These are phyloP conservation scores for Drosophila jambulina DNA, from an alignment of 1,140 invertebrate genomes.

Conservation along the genomic window DNA sequence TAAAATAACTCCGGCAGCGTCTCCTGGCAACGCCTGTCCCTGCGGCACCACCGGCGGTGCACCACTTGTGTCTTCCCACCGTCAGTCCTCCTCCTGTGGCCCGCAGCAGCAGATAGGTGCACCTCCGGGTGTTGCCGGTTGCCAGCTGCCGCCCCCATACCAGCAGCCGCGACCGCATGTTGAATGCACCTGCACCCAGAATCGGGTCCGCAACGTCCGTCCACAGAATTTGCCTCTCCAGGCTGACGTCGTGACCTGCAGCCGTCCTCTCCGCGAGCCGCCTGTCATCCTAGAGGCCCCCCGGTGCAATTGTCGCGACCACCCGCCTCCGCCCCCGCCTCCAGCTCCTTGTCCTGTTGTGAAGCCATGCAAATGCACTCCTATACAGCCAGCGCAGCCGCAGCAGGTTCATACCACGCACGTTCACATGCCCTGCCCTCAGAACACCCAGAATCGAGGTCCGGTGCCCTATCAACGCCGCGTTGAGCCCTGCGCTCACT, in stretches of 20 bases:
- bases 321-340: background rate
- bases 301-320: slow-evolving; percentile 35
- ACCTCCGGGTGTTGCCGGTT: background rate
- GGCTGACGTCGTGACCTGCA: slow-evolving; percentile 54
- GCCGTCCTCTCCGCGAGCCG: background rate
- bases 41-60: slow-evolving; percentile 42
- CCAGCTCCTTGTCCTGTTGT: too few species aligned
- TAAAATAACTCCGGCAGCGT: slow-evolving; percentile 13
- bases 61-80: background rate
- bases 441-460: background rate
- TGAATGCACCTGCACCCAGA: slow-evolving; percentile 42
- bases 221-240: background rate
- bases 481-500: slow-evolving; percentile 15
- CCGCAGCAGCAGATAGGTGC: slow-evolving; percentile 10
- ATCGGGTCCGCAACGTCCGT: background rate
- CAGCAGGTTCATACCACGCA: slow-evolving; percentile 21
- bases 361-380: slow-evolving; percentile 15
- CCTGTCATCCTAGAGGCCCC: slow-evolving; percentile 8
- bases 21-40: slow-evolving; percentile 54
- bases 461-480: background rate
- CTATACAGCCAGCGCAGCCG: background rate
- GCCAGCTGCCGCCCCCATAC: slow-evolving; percentile 1
- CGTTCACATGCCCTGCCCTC: slow-evolving; percentile 36
- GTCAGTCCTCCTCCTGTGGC: background rate
- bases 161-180: slow-evolving; percentile 9